phyloP scores from a whole-genome alignment of 2,888 invertebrate genomes.

The Chloromyia formosa region DNA sequence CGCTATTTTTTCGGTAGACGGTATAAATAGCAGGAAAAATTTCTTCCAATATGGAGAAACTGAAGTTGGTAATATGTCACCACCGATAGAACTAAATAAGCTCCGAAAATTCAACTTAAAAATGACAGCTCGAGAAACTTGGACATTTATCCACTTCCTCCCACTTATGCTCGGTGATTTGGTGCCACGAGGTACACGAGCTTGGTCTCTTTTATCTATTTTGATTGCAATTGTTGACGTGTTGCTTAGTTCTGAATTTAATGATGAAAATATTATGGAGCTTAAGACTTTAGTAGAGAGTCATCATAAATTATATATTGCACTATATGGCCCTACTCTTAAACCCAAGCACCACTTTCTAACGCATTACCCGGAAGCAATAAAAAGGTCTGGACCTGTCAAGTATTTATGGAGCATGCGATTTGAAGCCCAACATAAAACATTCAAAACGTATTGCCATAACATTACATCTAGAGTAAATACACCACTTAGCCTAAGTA shows the following conservation, averaged over 20 bases:
- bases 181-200: slow-evolving; percentile 42
- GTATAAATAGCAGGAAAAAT: slow-evolving; percentile 50
- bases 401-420: slow-evolving; percentile 46
- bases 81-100: slow-evolving; percentile 39
- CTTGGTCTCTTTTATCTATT: slow-evolving; percentile 45
- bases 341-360: slow-evolving; percentile 49
- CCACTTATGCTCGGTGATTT: slow-evolving; percentile 48
- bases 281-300: slow-evolving; percentile 40
- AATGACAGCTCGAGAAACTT: slow-evolving; percentile 51
- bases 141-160: slow-evolving; percentile 46
- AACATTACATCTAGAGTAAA: slow-evolving; percentile 47
- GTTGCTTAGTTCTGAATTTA: slow-evolving; percentile 36
- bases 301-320: slow-evolving; percentile 48
- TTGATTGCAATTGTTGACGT: slow-evolving; percentile 47
- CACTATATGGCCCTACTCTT: slow-evolving; percentile 45
- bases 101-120: slow-evolving; percentile 47
- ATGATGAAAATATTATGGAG: no score
- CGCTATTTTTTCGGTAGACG: slow-evolving; percentile 47
- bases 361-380: slow-evolving; percentile 42
- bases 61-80: slow-evolving; percentile 48
- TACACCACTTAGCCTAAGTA: slow-evolving; percentile 25
- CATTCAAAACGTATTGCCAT: slow-evolving; percentile 46
- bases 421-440: slow-evolving; percentile 46
- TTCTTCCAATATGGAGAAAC: slow-evolving; percentile 50
- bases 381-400: slow-evolving; percentile 45